A percentile compares a stretch with the other conserved stretches of the same genome.
These are phyloP conservation scores for Solea solea DNA, from an alignment of 2,113 vertebrate species.

Conservation along the genomic window DNA sequence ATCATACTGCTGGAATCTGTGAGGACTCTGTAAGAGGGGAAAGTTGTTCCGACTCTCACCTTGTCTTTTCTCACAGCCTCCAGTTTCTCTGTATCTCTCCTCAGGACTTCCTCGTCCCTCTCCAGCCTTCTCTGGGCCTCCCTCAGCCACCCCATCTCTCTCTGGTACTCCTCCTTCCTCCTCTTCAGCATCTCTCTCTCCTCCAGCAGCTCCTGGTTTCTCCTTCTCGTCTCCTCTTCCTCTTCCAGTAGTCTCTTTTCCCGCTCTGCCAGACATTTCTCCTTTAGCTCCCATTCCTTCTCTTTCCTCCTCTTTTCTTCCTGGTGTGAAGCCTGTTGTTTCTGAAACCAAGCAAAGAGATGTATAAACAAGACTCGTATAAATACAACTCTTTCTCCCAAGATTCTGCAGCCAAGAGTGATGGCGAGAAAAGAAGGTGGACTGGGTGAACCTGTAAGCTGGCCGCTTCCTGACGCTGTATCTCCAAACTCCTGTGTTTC, in stretches of 20 bases:
- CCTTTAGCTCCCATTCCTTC: constrained; percentile 84
- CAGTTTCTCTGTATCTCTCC: constrained; percentile 50
- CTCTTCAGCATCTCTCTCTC: constrained; percentile 80
- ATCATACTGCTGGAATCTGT: no score
- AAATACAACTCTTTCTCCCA: no score
- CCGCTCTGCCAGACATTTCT: constrained; percentile 78
- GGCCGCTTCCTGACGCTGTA: constrained; percentile 89
- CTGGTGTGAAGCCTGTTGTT: constrained; percentile 86
- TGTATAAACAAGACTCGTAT: not conserved
- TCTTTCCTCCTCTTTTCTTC: constrained; percentile 84
- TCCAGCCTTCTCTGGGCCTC: constrained; percentile 85
- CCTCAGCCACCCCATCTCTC: constrained; percentile 85
- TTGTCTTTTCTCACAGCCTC: constrained; percentile 75
- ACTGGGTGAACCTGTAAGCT: constrained; percentile 77
- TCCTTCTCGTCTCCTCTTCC: constrained; percentile 77
- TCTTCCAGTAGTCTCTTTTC: constrained; percentile 77
- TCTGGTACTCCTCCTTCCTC: constrained; percentile 84
- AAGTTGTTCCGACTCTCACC: constrained; percentile 13
- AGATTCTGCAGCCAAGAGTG: not conserved
- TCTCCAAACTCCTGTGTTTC: constrained; percentile 92
- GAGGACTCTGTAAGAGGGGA: no score
- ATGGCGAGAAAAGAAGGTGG: not conserved
- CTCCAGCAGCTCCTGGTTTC: constrained; percentile 73
- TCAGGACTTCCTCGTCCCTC: constrained; percentile 77
- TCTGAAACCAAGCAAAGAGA: constrained; percentile 60